Conservation (phyloP, 1,140 invertebrate species). For the Archivesica marissinica region DNA sequence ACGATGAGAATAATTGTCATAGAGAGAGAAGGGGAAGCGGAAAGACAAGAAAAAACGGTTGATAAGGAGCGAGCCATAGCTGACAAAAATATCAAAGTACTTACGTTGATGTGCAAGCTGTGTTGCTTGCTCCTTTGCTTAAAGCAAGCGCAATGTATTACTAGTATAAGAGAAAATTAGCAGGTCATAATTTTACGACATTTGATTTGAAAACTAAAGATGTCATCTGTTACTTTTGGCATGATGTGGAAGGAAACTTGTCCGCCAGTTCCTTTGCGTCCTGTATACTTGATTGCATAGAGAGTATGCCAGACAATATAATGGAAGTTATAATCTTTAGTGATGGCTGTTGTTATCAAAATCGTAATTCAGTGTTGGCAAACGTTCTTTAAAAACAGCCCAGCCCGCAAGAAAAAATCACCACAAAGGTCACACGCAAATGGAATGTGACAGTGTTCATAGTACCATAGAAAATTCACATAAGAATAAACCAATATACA, state of each 20-base stretch:
- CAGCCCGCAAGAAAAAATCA: neutral
- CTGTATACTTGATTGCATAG: neutral
- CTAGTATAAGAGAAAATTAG: too few relatives aligned
- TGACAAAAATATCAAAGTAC: too few relatives aligned
- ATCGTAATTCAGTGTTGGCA: neutral
- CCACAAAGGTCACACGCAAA: neutral
- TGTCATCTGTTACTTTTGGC: conserved; percentile 30
- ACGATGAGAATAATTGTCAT: too few relatives aligned
- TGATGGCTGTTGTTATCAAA: conserved; percentile 18
- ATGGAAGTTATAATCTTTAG: neutral
- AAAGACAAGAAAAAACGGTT: too few relatives aligned
- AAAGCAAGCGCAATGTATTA: too few relatives aligned
- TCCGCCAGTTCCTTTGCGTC: conserved; percentile 11
- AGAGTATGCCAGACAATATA: neutral
- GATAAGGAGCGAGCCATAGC: too few relatives aligned
- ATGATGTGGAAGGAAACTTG: conserved; percentile 17
- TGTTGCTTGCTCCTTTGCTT: too few relatives aligned
- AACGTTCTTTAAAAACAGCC: neutral
- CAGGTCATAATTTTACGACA: too few relatives aligned
- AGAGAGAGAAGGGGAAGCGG: too few relatives aligned
- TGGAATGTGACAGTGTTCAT: conserved; percentile 35
- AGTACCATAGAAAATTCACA: conserved; percentile 11
- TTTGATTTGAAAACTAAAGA: conserved; percentile 15
- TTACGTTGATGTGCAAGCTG: too few relatives aligned
- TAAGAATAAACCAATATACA: neutral